Evolutionary conservation across 2,113 vertebrate species (phyloP), one percentile per base, ranked within the genome.

Genomic region (Mystacornis crossleyi): DNA sequence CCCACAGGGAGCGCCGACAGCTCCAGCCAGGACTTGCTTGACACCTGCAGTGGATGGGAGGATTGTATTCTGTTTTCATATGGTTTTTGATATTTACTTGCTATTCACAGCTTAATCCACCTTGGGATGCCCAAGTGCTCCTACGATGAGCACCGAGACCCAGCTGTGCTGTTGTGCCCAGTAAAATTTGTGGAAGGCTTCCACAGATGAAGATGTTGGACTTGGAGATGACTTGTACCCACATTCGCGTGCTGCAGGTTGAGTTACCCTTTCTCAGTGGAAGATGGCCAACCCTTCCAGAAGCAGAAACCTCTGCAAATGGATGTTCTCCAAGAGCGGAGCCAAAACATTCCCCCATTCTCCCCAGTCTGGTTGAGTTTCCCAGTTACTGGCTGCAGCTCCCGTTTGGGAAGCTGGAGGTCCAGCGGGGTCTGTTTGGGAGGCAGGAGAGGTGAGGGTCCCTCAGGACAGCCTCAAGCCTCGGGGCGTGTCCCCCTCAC

Each of bases 401-500:
- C n/a, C 28, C 14, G 3, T 18, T 31, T 69, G 43, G 19, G 66
- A 81, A 94, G 25, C 43, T 84, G 24, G 17, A 74, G 16, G 18
- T 26, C 7, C 14, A 5, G 20, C 40, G 45, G 64, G 12, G 11
- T 69, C 43, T 60, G 20, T 77, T 72, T 17, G 74, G 55, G 34
- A 57, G 48, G 66, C 36, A 67, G 72, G 40, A 84, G 43, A 43
- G 66, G 33, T 6, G 18, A 50, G 33, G 14, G 24, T 23, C 38
- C 57, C 50, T 61, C 43, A 38, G 61, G 53, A 33, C 16, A 64
- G 36, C 20, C 34, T 48, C 13, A 29, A 60, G 12, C 25, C 42
- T 58, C 34, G 43, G 55, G 9, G 14, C 0, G 0, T 34, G 70
- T 71, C 55, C 51, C 1, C 0, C 82, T 57, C 58, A 7, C 18